Percentiles rank a stretch among this genome's conserved stretches.
Conservation (phyloP, 2,888 invertebrate genomes). For the Drosophila nr. perissopoda region DNA sequence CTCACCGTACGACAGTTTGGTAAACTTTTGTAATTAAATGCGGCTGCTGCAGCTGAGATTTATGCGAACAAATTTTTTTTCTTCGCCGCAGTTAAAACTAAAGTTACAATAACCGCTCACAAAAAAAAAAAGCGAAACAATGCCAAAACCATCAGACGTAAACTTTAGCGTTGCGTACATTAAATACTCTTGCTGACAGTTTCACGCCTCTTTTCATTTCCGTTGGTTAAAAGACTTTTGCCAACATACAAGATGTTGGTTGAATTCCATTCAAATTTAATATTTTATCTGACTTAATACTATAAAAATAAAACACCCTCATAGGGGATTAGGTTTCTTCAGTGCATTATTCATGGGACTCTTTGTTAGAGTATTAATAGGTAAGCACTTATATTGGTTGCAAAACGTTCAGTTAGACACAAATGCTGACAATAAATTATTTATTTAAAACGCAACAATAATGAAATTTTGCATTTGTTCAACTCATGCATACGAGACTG, state of each 20-base stretch:
- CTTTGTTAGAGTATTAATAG: background rate
- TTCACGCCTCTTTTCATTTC: conserved; percentile 1
- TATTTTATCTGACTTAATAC: background rate
- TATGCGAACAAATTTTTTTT: conserved; percentile 41
- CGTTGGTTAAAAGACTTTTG: background rate
- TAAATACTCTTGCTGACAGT: conserved; percentile 3
- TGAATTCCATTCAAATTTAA: background rate
- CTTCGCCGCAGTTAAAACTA: conserved; percentile 24
- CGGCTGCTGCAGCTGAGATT: conserved; percentile 60
- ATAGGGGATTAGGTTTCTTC: background rate
- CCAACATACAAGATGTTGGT: background rate
- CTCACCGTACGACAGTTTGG: conserved; percentile 26
- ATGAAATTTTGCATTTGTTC: conserved; percentile 30
- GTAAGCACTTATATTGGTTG: background rate
- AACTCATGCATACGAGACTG: conserved; percentile 23
- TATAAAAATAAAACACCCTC: too few species aligned
- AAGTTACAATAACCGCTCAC: conserved; percentile 21
- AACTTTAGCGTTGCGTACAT: conserved; percentile 1
- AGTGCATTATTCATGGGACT: too few species aligned
- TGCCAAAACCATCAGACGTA: conserved; percentile 4
- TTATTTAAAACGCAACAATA: conserved; percentile 43
- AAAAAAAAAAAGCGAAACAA: background rate
- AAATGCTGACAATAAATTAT: conserved; percentile 38
- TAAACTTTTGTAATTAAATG: conserved; percentile 72
- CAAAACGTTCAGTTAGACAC: background rate